phyloP scores from a whole-genome alignment of 2,797 vertebrate genomes.

The Nannoperca obscura region DNA sequence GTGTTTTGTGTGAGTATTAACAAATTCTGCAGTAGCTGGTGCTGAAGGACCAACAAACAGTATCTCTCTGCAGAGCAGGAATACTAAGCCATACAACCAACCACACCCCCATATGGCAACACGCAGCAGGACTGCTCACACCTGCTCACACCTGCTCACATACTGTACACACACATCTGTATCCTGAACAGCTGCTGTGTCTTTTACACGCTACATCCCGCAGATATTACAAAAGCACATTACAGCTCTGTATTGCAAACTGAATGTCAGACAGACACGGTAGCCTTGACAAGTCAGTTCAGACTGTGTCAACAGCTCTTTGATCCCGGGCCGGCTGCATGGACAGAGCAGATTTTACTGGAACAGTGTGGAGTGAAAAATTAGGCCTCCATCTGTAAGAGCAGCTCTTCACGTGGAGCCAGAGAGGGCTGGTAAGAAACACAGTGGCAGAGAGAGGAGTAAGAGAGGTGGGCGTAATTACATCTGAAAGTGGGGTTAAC shows the following conservation, averaged over 20 bases:
- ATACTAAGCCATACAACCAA: slow-evolving; percentile 59
- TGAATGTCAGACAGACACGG: slow-evolving; percentile 49
- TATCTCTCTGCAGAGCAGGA: slow-evolving; percentile 39
- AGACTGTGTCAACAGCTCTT: slow-evolving; percentile 69
- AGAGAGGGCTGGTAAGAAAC: slow-evolving; percentile 53
- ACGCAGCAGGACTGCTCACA: slow-evolving; percentile 28
- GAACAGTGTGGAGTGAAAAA: slow-evolving; percentile 58
- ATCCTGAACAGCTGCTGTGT: slow-evolving; percentile 26
- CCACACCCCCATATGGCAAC: slow-evolving; percentile 34
- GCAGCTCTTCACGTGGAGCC: slow-evolving; percentile 56
- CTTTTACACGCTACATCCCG: slow-evolving; percentile 21
- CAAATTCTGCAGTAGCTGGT: slow-evolving; percentile 24
- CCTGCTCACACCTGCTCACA: slow-evolving; percentile 34
- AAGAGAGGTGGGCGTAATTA: slow-evolving; percentile 68
- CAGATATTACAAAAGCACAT: slow-evolving; percentile 54
- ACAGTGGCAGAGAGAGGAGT: slow-evolving; percentile 47
- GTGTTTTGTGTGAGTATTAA: slow-evolving; percentile 12
- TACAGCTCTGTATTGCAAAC: slow-evolving; percentile 54
- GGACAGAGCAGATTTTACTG: slow-evolving; percentile 45
- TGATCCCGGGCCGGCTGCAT: slow-evolving; percentile 46
- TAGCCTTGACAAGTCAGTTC: slow-evolving; percentile 59
- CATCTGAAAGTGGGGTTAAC: slow-evolving; percentile 75
- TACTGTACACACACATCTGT: slow-evolving; percentile 20
- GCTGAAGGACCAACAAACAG: not conserved
- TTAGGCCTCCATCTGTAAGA: slow-evolving; percentile 48